Conservation (phyloP, 1,140 invertebrate genomes). For the Musca domestica region DNA sequence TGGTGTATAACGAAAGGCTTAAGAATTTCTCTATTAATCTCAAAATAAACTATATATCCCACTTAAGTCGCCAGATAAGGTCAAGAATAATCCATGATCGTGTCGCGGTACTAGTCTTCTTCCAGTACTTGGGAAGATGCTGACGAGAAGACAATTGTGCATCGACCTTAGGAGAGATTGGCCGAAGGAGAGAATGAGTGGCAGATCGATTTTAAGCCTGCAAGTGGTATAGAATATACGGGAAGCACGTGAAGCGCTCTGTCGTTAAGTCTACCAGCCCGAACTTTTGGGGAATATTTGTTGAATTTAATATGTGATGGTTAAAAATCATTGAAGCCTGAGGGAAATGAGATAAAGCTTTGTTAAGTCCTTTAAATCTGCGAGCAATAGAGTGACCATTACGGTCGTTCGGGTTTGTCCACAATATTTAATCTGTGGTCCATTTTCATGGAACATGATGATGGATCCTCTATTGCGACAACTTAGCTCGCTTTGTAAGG, state of each 20-base stretch:
- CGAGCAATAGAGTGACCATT: not conserved
- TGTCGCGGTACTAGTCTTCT: constrained; percentile 41
- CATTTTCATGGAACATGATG: constrained; percentile 33
- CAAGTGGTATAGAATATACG: constrained; percentile 8
- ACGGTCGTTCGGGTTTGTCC: not conserved
- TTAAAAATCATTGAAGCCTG: not conserved
- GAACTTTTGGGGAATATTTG: constrained; percentile 22
- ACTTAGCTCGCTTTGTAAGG: constrained; percentile 3
- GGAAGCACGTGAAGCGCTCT: not conserved
- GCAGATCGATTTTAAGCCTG: constrained; percentile 20
- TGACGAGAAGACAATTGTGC: constrained; percentile 33
- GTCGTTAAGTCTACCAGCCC: constrained; percentile 19
- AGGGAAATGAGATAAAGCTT: not conserved
- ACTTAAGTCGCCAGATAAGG: constrained; percentile 27
- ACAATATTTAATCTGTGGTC: constrained; percentile 28
- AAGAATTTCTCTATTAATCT: too few species aligned
- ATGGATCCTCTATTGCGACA: constrained; percentile 27
- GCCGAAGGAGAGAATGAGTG: not conserved
- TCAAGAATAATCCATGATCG: constrained; percentile 23
- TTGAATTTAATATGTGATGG: constrained; percentile 21
- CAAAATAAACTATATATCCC: too few species aligned
- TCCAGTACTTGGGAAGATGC: constrained; percentile 34
- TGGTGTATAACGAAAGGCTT: too few species aligned
- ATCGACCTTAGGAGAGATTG: constrained; percentile 9
- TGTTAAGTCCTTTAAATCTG: not conserved